Percentiles rank a stretch among this genome's conserved stretches.
Evolutionary conservation across 2,113 vertebrate genomes (phyloP).

Genomic region (Hucho hucho): DNA sequence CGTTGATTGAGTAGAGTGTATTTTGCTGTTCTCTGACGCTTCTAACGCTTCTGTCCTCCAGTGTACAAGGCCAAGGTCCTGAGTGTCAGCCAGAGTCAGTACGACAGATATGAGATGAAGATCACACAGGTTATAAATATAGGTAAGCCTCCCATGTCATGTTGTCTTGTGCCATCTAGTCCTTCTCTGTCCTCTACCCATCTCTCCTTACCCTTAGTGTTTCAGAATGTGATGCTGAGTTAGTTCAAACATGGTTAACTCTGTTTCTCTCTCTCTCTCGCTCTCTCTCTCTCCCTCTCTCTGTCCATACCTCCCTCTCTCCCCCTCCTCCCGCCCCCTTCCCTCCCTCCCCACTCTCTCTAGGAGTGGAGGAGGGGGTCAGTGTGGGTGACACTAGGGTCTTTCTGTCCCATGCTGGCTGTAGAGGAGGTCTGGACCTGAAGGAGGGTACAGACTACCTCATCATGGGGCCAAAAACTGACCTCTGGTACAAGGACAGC

Average conservation of each 20-base stretch:
- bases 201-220: too few relatives aligned
- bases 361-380: conserved; percentile 65
- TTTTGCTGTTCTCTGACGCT: neutral
- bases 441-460: conserved; percentile 65
- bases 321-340: neutral
- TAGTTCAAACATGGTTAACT: too few relatives aligned
- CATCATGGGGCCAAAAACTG: conserved; percentile 65
- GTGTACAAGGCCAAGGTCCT: conserved; percentile 67
- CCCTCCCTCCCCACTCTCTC: neutral
- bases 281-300: neutral
- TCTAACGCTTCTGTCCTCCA: conserved; percentile 28
- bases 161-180: neutral
- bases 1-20: too few relatives aligned
- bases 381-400: conserved; percentile 45
- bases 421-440: conserved; percentile 63
- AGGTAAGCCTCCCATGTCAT: conserved; percentile 50
- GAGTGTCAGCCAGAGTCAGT: conserved; percentile 60
- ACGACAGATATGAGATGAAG: conserved; percentile 74
- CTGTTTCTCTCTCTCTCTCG: too few relatives aligned
- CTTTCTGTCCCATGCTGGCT: conserved; percentile 72
- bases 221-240: too few relatives aligned
- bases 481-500: conserved; percentile 61
- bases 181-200: neutral
- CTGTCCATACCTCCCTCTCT: neutral
- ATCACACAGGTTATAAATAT: conserved; percentile 69